Evolutionary conservation across 2,113 vertebrate species (phyloP).

Genomic region (Brachionichthys hirsutus): DNA sequence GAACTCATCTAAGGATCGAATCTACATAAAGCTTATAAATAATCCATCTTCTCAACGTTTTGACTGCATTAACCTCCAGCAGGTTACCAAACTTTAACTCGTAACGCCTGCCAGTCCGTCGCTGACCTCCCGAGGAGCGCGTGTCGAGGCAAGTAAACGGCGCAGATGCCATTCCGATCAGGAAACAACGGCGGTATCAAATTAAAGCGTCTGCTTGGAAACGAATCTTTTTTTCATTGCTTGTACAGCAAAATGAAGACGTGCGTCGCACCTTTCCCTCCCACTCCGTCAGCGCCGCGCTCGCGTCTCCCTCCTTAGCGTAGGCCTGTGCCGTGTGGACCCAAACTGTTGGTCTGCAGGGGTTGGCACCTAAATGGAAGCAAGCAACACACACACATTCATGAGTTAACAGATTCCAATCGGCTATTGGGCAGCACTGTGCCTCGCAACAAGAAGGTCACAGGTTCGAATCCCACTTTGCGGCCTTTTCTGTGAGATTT

Average conservation of each 20-base stretch:
- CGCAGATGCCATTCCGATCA: constrained; percentile 60
- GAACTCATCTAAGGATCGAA: neutral
- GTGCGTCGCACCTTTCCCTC: constrained; percentile 82
- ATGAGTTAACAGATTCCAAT: no score
- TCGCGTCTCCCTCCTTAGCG: constrained; percentile 88
- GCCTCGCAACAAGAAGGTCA: no score
- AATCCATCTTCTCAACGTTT: constrained; percentile 16
- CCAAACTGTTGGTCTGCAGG: constrained; percentile 88
- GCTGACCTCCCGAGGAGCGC: constrained; percentile 59
- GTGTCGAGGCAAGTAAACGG: no score
- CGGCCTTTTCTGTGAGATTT: no score
- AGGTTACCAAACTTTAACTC: constrained; percentile 46
- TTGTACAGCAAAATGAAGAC: no score
- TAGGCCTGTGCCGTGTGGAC: constrained; percentile 89
- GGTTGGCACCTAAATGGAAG: constrained; percentile 85
- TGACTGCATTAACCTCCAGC: constrained; percentile 67
- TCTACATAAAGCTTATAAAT: neutral
- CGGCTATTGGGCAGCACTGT: no score
- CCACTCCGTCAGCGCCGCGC: constrained; percentile 80
- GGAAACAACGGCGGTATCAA: no score
- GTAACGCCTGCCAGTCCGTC: constrained; percentile 65
- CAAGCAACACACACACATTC: constrained; percentile 1
- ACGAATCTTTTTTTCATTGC: no score
- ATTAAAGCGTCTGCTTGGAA: no score
- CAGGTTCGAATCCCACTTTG: no score